phyloP scores from a whole-genome alignment of 2,888 invertebrate genomes.

The Palloptera scutellata region DNA sequence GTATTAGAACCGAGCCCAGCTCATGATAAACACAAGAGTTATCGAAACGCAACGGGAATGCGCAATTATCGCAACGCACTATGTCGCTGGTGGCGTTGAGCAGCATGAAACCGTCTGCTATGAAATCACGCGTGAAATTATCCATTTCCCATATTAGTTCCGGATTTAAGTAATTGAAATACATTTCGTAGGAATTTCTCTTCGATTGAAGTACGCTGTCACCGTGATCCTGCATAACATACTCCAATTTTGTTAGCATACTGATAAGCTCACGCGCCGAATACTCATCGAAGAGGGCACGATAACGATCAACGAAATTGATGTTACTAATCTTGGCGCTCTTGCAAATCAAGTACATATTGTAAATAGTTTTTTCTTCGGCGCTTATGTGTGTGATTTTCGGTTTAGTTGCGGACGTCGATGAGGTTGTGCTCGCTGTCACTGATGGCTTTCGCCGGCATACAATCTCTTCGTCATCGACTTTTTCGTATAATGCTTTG shows the following conservation, averaged over 20 bases:
- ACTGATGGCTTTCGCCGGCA: constrained; percentile 45
- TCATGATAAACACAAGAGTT: constrained; percentile 60
- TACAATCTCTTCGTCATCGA: constrained; percentile 59
- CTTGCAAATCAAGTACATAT: constrained; percentile 61
- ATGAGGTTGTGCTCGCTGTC: constrained; percentile 10
- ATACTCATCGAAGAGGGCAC: constrained; percentile 61
- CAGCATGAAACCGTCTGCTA: constrained; percentile 57
- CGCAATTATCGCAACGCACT: constrained; percentile 58
- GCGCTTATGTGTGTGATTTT: constrained; percentile 53
- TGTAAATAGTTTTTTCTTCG: constrained; percentile 63
- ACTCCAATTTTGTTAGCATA: constrained; percentile 55
- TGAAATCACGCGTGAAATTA: constrained; percentile 60
- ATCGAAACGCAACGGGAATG: constrained; percentile 61
- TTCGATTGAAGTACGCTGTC: constrained; percentile 55
- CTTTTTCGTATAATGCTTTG: constrained; percentile 56
- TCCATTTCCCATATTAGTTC: constrained; percentile 64
- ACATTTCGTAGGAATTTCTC: constrained; percentile 62
- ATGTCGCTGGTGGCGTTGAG: constrained; percentile 55
- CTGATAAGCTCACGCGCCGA: constrained; percentile 59
- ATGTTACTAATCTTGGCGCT: constrained; percentile 62
- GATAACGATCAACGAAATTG: constrained; percentile 61
- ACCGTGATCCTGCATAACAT: constrained; percentile 61
- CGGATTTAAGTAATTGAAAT: constrained; percentile 63
- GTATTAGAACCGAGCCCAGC: constrained; percentile 58
- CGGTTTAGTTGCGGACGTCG: constrained; percentile 24